Percentiles rank a stretch among this genome's conserved stretches.
These are phyloP conservation scores for Acrossocheilus fasciatus DNA, from an alignment of 2,797 vertebrate species.

Conservation along the genomic window DNA sequence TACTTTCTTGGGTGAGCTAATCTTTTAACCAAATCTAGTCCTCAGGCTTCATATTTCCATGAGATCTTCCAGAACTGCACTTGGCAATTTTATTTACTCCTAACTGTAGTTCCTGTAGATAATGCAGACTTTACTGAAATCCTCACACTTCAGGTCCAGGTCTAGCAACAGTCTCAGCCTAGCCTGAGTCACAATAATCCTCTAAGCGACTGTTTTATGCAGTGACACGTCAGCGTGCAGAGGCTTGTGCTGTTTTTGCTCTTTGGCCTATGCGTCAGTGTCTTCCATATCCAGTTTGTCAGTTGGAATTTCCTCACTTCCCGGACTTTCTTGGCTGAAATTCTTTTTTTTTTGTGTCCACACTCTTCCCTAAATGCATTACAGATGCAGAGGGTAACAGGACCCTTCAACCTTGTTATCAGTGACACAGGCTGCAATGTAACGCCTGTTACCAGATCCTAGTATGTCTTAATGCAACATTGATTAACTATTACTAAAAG, in stretches of 20 bases:
- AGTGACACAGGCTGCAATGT: constrained; percentile 34
- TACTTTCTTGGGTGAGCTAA: not conserved
- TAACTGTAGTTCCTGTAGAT: constrained; percentile 3
- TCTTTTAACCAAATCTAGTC: constrained; percentile 34
- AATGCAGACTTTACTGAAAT: constrained; percentile 7
- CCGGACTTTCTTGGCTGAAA: constrained; percentile 76
- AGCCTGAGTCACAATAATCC: constrained; percentile 40
- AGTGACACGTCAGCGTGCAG: constrained; percentile 71
- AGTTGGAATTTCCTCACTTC: constrained; percentile 79
- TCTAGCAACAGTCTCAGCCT: constrained; percentile 2
- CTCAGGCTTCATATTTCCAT: constrained; percentile 11
- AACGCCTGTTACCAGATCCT: constrained; percentile 4
- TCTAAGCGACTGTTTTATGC: constrained; percentile 26
- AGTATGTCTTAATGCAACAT: constrained; percentile 9
- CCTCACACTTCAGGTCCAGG: constrained; percentile 13
- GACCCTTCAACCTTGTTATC: constrained; percentile 33
- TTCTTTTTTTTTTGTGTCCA: constrained; percentile 66
- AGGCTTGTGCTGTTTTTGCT: constrained; percentile 64
- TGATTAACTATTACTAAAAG: constrained; percentile 4
- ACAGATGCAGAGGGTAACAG: constrained; percentile 60
- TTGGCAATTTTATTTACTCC: not conserved
- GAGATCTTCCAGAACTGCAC: not conserved
- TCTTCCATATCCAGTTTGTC: constrained; percentile 65
- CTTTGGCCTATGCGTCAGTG: constrained; percentile 67
- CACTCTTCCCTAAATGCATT: constrained; percentile 64